Evolutionary conservation across 2,888 invertebrate genomes (phyloP).

Genomic region (Crioceris asparagi): DNA sequence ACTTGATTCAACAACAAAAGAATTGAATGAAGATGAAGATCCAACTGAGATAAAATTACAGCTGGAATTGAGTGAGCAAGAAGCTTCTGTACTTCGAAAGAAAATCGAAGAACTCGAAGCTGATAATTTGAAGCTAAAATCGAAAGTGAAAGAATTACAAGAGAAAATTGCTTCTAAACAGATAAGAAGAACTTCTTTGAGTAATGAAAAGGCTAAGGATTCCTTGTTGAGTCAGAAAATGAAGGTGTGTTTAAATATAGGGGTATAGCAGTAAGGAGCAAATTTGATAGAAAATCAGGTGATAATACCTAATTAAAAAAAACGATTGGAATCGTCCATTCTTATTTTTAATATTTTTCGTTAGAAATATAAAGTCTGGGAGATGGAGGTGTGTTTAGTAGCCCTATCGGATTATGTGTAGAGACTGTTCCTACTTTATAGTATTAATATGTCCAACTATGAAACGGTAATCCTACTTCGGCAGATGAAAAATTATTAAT

Average conservation of each 20-base stretch:
- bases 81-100: conserved; percentile 68
- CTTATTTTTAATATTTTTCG: no score
- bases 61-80: conserved; percentile 82
- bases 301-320: no score
- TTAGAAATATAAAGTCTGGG: no score
- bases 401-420: no score
- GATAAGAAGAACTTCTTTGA: conserved; percentile 22
- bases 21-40: conserved; percentile 70
- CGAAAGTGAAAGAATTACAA: conserved; percentile 66
- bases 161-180: conserved; percentile 51
- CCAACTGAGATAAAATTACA: conserved; percentile 73
- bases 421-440: no score
- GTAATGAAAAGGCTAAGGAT: conserved; percentile 30
- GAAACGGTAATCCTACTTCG: no score
- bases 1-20: conserved; percentile 54
- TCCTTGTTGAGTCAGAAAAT: conserved; percentile 56
- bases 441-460: no score
- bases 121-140: conserved; percentile 62
- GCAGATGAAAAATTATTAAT: no score
- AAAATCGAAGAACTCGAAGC: conserved; percentile 78
- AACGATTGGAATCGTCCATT: no score
- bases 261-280: no score
- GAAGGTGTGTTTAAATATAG: conserved; percentile 46
- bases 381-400: no score
- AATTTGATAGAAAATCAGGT: no score